Conservation (phyloP, 2,888 invertebrate genomes). For the Odontocerum albicorne region DNA sequence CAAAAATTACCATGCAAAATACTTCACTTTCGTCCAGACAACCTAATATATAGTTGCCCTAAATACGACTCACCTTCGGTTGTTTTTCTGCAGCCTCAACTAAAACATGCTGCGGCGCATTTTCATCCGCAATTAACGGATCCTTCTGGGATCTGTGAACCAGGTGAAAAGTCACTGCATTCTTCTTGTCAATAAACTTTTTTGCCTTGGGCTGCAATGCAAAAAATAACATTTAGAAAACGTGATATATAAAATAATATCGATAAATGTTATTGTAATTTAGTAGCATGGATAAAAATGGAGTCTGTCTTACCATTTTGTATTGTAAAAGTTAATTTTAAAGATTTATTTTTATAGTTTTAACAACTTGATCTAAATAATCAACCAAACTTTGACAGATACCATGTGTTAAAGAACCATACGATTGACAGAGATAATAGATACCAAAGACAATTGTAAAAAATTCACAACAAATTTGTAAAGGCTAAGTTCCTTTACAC, state of each 20-base stretch:
- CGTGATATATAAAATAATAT: neutral
- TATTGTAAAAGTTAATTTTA: too few species aligned
- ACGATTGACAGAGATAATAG: too few species aligned
- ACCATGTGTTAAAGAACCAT: constrained; percentile 26
- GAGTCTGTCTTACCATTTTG: constrained; percentile 19
- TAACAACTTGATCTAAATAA: neutral
- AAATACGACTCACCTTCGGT: constrained; percentile 49
- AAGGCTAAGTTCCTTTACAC: too few species aligned
- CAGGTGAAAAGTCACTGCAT: constrained; percentile 86
- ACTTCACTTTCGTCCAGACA: too few species aligned
- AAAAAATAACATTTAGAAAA: neutral
- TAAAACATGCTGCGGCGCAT: constrained; percentile 85
- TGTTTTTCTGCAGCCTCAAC: constrained; percentile 56
- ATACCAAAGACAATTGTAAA: too few species aligned
- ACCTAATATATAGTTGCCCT: too few species aligned
- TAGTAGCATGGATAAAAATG: neutral
- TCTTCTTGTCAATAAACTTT: constrained; percentile 90
- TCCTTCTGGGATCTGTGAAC: constrained; percentile 94
- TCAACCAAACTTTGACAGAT: constrained; percentile 20
- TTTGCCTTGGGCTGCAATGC: constrained; percentile 65
- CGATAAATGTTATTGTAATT: neutral
- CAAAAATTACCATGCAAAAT: too few species aligned
- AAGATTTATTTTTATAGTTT: constrained; percentile 9
- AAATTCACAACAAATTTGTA: too few species aligned
- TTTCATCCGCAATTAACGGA: constrained; percentile 86